phyloP scores from a whole-genome alignment of 2,113 vertebrate genomes.

The Erythrocercus mccallii region DNA sequence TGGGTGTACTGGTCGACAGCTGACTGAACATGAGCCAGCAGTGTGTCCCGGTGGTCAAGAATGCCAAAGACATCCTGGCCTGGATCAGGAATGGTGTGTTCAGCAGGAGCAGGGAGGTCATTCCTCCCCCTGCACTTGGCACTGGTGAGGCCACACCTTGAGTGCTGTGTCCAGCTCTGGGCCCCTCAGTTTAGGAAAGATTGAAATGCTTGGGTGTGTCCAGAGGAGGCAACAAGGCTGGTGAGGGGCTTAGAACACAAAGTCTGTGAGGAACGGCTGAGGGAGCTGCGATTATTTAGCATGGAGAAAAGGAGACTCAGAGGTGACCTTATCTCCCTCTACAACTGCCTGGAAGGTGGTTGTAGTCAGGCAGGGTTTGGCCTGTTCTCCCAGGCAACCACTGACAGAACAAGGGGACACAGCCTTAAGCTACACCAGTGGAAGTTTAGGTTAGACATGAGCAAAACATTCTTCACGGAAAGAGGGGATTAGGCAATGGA shows the following conservation, averaged over 20 bases:
- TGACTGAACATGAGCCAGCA: background rate
- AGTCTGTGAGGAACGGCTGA: background rate
- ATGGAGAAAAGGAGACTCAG: background rate
- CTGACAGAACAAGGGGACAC: background rate
- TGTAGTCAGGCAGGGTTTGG: too few species aligned
- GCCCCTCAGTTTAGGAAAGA: rapidly evolving
- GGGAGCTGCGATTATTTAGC: background rate
- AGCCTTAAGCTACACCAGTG: too few species aligned
- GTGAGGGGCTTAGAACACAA: background rate
- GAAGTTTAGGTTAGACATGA: background rate
- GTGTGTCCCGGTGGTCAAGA: too few species aligned
- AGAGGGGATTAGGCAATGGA: background rate
- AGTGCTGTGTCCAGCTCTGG: background rate
- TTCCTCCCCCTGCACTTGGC: rapidly evolving
- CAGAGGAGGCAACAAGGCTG: background rate
- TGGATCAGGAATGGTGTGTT: too few species aligned
- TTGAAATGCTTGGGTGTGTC: rapidly evolving
- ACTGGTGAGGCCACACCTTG: rapidly evolving
- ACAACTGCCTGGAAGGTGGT: background rate
- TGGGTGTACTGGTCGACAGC: rapidly evolving
- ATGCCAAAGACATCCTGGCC: rapidly evolving
- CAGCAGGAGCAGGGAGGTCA: background rate
- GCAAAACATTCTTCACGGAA: background rate
- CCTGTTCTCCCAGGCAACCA: background rate
- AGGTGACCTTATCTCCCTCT: background rate